Conservation (phyloP, 2,797 vertebrate species). For the Odontamblyopus lacepedii region DNA sequence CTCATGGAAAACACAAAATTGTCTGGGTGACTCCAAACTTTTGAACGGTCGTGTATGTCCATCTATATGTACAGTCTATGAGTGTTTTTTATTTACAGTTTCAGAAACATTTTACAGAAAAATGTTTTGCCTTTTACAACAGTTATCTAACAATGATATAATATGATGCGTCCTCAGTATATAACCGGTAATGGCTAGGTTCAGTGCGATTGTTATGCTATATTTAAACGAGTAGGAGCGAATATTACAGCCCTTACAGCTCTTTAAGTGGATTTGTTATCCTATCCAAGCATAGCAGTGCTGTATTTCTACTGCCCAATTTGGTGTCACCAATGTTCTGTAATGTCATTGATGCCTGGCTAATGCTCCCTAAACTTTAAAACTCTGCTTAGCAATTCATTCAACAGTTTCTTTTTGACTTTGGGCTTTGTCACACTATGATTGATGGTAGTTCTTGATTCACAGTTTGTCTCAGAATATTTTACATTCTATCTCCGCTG, state of each 20-base stretch:
- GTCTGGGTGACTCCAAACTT: no score
- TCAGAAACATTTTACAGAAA: neutral
- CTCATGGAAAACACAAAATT: no score
- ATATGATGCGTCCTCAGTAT: no score
- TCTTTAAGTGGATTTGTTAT: no score
- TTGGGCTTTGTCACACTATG: constrained; percentile 35
- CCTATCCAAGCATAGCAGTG: no score
- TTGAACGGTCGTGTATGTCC: no score
- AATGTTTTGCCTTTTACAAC: neutral
- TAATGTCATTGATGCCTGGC: no score
- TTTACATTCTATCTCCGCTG: constrained; percentile 6
- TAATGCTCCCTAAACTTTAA: constrained; percentile 4
- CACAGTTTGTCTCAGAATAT: constrained; percentile 20
- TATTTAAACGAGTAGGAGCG: no score
- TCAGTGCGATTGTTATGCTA: neutral
- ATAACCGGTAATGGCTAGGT: neutral
- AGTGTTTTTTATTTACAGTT: neutral
- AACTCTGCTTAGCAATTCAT: constrained; percentile 9
- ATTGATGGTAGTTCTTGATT: constrained; percentile 39
- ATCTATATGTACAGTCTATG: no score
- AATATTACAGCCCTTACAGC: no score
- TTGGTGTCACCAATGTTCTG: neutral
- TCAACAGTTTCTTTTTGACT: constrained; percentile 30
- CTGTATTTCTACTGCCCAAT: neutral
- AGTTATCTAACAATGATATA: no score